Base-by-base conservation (phyloP, 2,888 invertebrate species). In the Diarsia rubi region DNA sequence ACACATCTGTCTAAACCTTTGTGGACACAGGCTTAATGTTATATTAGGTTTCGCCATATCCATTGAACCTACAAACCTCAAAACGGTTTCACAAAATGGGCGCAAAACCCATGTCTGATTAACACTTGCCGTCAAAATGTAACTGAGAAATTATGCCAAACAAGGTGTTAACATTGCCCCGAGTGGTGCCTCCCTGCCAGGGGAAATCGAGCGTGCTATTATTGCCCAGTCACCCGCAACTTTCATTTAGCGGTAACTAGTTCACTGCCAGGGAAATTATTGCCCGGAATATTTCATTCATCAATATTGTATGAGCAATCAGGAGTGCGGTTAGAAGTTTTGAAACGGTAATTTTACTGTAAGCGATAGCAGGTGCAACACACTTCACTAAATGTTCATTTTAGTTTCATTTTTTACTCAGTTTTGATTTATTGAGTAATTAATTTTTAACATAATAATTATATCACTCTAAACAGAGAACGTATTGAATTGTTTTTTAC, bases 121-220 rank as follows among this genome's bases (percentile, higher is more conserved):
- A 14, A 80, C 47, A 73, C 47, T 59, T 12, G n/a, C 57, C 57
- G 47, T 59, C 45, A 54, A 83, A 76, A 79, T 67, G 54, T 68
- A 44, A 73, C 64, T 59, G 27, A 52, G 54, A 75, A 75, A 75
- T 76, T 47, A 71, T 69, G 60, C 16, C 68, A 81, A 70, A 73
- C 74, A 73, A 75, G 75, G 77, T 84, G 81, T 71, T 69, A 84
- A 82, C 69, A 67, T 72, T 59, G 69, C 66, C n/a, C 42, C 59
- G 24, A 69, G 82, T 52, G 45, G 49, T 68, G 57, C 49, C 81
- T 47, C 78, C 63, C 67, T 31, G 45, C 42, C n/a, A 5, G 21
- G 69, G 85, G 78, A 82, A 85, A 82, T 82, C 85, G 82, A 85
- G 82, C 82, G 82, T 77, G 82, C 2, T 27, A 21, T 42, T 69